Evolutionary conservation across 2,797 vertebrate species (phyloP), one percentile per base, ranked within the genome.

Genomic region (Pangasius sanitwongsei): DNA sequence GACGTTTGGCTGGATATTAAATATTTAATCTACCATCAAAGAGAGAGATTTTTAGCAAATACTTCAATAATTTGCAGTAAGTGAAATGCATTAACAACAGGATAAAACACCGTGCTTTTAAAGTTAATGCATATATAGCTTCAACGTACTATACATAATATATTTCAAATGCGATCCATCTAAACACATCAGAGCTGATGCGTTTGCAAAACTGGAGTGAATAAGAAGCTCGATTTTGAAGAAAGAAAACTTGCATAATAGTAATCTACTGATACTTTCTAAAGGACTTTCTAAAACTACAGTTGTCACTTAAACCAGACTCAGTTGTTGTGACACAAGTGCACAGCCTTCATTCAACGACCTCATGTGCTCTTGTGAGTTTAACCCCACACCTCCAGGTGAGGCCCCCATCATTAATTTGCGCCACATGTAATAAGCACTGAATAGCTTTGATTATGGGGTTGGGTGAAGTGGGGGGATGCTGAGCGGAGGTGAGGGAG

Each of bases 331-430:
- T 61, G 53, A 23, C 81, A 78, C 70, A 74, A 86, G 83, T 25
- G 55, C 44, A 50, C 12, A 28, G 78, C 57, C 80, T 91, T 89
- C 87, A 57, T 87, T 78, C 65, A 81, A 50, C 31, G 34, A 53
- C 74, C 86, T 85, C 74, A 70, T 75, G 85, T 6, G 89, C 77
- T 77, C 86, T 83, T 86, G 87, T 87, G 82, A 91, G 87, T 89
- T 91, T 89, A 90, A 90, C 91, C 89, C 78, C 63, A 74, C 89
- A 90, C 84, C 85, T 89, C 88, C 90, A 91, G 91, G 92, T 92
- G 90, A 92, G 89, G 89, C 88, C 91, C 89, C 88, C 70, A 89
- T 89, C 89, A 91, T 87, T 91, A 87, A 89, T 89, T 91, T 88
- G 86, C 87, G 65, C 91, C 88, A 78, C 88, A 82, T 91, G 88